Evolutionary conservation across 2,888 invertebrate species (phyloP), one percentile per base, ranked within the genome.

Genomic region (Opisthograptis luteolata): DNA sequence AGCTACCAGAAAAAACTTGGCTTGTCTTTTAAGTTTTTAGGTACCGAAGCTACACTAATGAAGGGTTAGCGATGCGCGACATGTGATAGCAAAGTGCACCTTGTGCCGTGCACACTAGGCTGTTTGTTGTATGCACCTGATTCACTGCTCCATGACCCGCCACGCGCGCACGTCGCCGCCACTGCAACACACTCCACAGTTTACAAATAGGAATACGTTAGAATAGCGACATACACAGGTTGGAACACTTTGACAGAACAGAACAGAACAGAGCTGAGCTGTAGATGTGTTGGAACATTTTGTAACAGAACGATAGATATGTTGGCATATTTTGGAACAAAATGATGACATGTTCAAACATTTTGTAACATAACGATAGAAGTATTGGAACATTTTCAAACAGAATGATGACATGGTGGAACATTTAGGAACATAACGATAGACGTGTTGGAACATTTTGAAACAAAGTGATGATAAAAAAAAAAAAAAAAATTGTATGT

Each of bases 131-230:
- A 58, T 61, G 62, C 70, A 70, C 72, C 73, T 70, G 68, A 74
- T 72, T 87, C 82, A 87, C 79, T 81, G 81, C 74, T 90, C 89
- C 77, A 74, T 71, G 76, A 80, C 60, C 66, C 90, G 86, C 94
- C 94, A 94, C 80, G 93, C 92, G 83, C 93, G 94, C 87, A 94
- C 93, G 85, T 94, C 94, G 82, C 94, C 94, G 91, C 93, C 93
- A 92, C 94, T 94, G 94, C 80, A 94, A 94, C 84, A 88, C 77
- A 86, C 78, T 71, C 69, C 63, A 64, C 59, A 46, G 34, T 31
- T 46, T 44, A 55, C 41, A 51, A 50, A 57, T 20, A 47, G 7
- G 30, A 10, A 47, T 27, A 47, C n/a, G 3, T 34, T 32, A 32
- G 14, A 15, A 41, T 22, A 31, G 8, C 8, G n/a, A 2, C 3